Evolutionary conservation across 2,888 invertebrate genomes (phyloP), one percentile per base, ranked within the genome.

Genomic region (Limenitis camilla): DNA sequence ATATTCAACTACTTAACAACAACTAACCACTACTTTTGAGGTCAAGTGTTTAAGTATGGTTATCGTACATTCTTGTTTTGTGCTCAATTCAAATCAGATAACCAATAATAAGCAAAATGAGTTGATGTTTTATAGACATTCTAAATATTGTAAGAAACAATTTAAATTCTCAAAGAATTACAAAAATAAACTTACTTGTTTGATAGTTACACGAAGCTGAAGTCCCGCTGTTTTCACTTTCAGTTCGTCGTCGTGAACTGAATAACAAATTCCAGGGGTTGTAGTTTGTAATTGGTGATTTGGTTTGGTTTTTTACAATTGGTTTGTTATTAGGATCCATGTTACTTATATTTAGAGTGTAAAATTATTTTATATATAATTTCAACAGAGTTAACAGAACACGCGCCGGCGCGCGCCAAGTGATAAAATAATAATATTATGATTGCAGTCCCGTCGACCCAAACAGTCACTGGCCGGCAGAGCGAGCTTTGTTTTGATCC

Each of bases 181-280:
- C 33, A 28, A 30, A 48, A 53, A 46, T 45, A 38, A 40, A 66
- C 76, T 71, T 67, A 85, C 86, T 76, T 67, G 78, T 59, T 64
- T 78, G 76, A 57, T 69, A 75, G 60, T 64, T 78, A 64, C 74
- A 72, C 36, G 73, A 65, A 55, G 71, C 74, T 43, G 84, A 82
- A 63, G 68, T 72, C 45, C 69, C 73, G 69, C 86, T 87, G 59
- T 72, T 82, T 67, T 86, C 87, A 74, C 87, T 87, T 61, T 78
- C 82, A 5, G 81, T 78, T 32, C 87, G 78, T 46, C 65, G 74
- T 65, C 87, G 74, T 48, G 78, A 61, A 47, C 65, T 80, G 60
- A 86, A 85, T 59, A 85, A 71, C 60, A 84, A 74, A 74, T 80
- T 85, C 81, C 81, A 86, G 35, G 86, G 85, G 58, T 71, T 84